Evolutionary conservation across 2,888 invertebrate species (phyloP), one percentile per base, ranked within the genome.

Genomic region (Harpalus rubripes): DNA sequence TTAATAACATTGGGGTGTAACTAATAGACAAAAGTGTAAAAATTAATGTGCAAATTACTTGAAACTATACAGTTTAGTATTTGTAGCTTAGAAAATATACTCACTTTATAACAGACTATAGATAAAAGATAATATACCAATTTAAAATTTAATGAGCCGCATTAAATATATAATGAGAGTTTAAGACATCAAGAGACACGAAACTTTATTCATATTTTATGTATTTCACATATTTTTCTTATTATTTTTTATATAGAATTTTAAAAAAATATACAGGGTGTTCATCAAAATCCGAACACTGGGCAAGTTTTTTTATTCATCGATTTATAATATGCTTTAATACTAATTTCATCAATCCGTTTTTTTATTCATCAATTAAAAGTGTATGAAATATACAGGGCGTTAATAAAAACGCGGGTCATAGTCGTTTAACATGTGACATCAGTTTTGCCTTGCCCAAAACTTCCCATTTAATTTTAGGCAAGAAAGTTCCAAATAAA

Each of bases 151-250:
- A 10, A 68, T 74, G 44, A 44, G 72, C 18, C 72, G 72, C 72
- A 18, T 74, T 18, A 74, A 15, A 41, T 74, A 74, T 18, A 74
- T 44, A 74, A 74, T 74, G 72, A 74, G 72, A 44, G 72, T 74
- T 74, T 16, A 74, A 74, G 72, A 74, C 72, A 44, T 18, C 18
- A 16, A 44, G 26, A 44, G 22, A 44, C 15, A 74, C 44, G 72
- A 41, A 74, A 74, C 32, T n/a, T 32, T 74, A 44, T 74, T 74
- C 72, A 74, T 74, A 74, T 44, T 74, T 74, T 74, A 74, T 74
- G 72, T 74, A n/a, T 68, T 12, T 22, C 10, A 52, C 44, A 52
- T 74, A 52, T 74, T 7, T 68, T 12, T 22, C 10, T 8, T 12
- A 52, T 52, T 1, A 52, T 12, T 2, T 52, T 52, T 52, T 8